Evolutionary conservation across 1,140 invertebrate species (phyloP).

Genomic region (Mactra quadrangularis): DNA sequence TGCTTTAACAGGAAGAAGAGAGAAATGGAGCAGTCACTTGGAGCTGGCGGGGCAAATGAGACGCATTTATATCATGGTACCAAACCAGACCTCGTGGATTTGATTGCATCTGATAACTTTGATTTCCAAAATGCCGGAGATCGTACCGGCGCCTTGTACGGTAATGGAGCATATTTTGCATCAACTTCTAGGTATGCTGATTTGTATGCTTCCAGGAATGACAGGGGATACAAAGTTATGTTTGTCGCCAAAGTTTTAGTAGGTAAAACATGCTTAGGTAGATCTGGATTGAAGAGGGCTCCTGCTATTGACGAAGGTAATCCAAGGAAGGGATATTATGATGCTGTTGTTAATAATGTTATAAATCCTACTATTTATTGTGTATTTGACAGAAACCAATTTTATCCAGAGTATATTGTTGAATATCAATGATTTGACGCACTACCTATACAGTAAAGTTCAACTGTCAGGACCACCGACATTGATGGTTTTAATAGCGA

Average conservation of each 20-base stretch:
- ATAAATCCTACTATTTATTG: conserved; percentile 69
- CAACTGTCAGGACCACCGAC: too few relatives aligned
- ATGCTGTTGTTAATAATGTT: conserved; percentile 70
- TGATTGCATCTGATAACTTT: conserved; percentile 66
- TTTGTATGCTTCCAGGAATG: conserved; percentile 58
- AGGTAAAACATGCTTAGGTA: conserved; percentile 58
- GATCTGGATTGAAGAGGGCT: conserved; percentile 48
- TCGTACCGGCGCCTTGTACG: conserved; percentile 64
- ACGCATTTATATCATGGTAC: conserved; percentile 69
- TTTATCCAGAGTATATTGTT: conserved; percentile 75
- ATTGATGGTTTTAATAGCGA: too few relatives aligned
- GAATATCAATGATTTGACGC: too few relatives aligned
- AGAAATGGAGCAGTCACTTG: conserved; percentile 52
- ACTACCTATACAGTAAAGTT: too few relatives aligned
- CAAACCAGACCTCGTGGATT: conserved; percentile 48
- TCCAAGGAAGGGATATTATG: conserved; percentile 58
- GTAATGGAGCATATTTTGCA: conserved; percentile 69
- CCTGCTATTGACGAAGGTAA: conserved; percentile 48
- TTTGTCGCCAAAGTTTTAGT: conserved; percentile 66
- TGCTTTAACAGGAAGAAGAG: conserved; percentile 61
- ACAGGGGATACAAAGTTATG: conserved; percentile 60
- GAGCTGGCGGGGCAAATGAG: conserved; percentile 60
- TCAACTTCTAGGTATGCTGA: conserved; percentile 65
- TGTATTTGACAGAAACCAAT: conserved; percentile 72
- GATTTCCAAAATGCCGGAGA: conserved; percentile 64